Evolutionary conservation across 2,797 vertebrate genomes (phyloP), one percentile per base, ranked within the genome.

Genomic region (Scarus forsteni): DNA sequence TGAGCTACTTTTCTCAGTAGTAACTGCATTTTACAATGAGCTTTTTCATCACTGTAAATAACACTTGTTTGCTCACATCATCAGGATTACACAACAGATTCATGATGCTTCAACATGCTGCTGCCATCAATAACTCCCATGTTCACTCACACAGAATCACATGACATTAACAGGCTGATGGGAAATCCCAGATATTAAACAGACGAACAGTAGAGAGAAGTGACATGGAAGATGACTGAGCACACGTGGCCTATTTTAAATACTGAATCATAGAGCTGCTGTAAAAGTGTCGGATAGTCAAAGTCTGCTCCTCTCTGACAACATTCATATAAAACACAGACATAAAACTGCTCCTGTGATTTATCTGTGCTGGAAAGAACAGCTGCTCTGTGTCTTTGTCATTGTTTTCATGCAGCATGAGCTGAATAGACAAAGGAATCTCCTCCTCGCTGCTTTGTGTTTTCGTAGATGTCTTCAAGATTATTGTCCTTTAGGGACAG

Each of bases 341-440:
- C 45, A 16, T 49, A 54, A 40, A 45, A 15, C 64, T 34, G 53
- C 27, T 61, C 19, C 0, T 8, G 1, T 66, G 53, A 76, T 76
- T 79, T 73, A 61, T 58, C 49, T 54, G 54, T 27, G 59, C 46
- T 76, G 55, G 5, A 42, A 42, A 43, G 15, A 19, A 52, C 63
- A 71, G 66, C 63, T 63, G 70, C 40, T 50, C 51, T 54, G 51
- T 34, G 51, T 13, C 34, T 52, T 35, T 50, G 39, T 34, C 12
- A 42, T n/a, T 44, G 57, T 62, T 69, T 34, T 16, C 12, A 27
- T 13, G 8, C 53, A 68, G 69, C 46, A 50, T 48, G 14, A 19
- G 12, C 9, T 54, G 34, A 6, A 27, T 65, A 13, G 4, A 46
- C 50, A 11, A 11, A 16, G 7, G n/a, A 39, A 64, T 11, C 15